A percentile compares a stretch with the other conserved stretches of the same genome.
Conservation (phyloP, 2,888 invertebrate species). For the Zygogramma bicolorata region DNA sequence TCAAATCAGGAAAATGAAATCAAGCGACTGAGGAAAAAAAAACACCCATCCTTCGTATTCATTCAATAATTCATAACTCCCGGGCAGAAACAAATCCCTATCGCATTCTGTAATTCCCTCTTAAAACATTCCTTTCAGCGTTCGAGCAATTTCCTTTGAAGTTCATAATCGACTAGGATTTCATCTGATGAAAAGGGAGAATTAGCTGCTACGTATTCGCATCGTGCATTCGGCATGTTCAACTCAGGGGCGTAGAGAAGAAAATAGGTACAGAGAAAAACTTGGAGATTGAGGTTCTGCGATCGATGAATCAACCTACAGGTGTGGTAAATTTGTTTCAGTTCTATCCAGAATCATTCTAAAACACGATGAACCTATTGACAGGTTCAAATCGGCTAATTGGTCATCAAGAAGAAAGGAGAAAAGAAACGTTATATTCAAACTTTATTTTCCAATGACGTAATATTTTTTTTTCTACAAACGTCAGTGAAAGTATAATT, state of each 20-base stretch:
- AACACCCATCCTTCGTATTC: neutral
- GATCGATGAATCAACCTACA: too few species aligned
- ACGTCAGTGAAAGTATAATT: too few species aligned
- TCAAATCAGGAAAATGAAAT: neutral
- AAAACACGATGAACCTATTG: too few species aligned
- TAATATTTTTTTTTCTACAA: too few species aligned
- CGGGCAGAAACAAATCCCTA: slow-evolving; percentile 29
- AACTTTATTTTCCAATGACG: too few species aligned
- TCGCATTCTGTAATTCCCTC: slow-evolving; percentile 23
- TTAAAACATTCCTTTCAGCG: slow-evolving; percentile 32
- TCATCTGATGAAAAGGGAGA: slow-evolving; percentile 38
- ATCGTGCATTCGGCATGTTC: slow-evolving; percentile 34
- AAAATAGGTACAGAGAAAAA: neutral
- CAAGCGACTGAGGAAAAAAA: neutral
- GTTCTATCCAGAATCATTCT: too few species aligned
- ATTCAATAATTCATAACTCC: slow-evolving; percentile 20
- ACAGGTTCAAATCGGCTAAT: too few species aligned
- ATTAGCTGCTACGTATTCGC: slow-evolving; percentile 40
- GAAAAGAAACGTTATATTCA: too few species aligned
- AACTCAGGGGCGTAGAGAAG: slow-evolving; percentile 19
- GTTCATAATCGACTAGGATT: slow-evolving; percentile 39
- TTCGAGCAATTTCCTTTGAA: slow-evolving; percentile 34
- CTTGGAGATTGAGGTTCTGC: too few species aligned
- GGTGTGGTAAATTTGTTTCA: too few species aligned
- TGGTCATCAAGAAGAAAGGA: too few species aligned